Evolutionary conservation across 2,888 invertebrate genomes (phyloP), one percentile per base, ranked within the genome.

Genomic region (Drosophila paracracens): DNA sequence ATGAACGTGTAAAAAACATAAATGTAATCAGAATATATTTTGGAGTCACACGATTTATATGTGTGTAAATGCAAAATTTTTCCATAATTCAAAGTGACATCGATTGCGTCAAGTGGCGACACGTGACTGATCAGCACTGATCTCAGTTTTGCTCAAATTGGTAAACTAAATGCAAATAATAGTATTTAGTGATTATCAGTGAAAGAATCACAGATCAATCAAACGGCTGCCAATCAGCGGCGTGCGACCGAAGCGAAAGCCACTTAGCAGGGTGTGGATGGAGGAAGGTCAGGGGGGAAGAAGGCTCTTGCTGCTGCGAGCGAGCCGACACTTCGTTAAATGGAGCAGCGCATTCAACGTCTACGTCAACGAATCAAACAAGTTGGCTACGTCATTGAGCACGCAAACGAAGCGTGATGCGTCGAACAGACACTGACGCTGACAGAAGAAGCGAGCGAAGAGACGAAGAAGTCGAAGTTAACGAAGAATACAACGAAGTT

Each of bases 331-430:
- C 50, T 48, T 35, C 25, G 53, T 64, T 36, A 70, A 66, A 16
- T 35, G 53, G 38, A 57, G 71, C 78, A 70, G 51, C 71, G 63
- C 61, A 51, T 63, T 67, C 63, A 56, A 35, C 56, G 38, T 38
- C 57, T 38, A 7, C 40, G 51, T 60, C 43, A 53, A 31, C 63
- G 63, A 59, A 70, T 64, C 59, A 63, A 72, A 73, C 73, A 61
- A 36, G 65, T 62, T 57, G 61, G 25, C 68, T 66, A 84, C 88
- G 87, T 84, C 89, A 86, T 60, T 58, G 76, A 76, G 31, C 88
- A 88, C 67, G 88, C 86, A 65, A 56, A 16, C 48, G 53, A 48
- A 59, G 76, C 86, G 89, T 87, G 86, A 79, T 81, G 52, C 67
- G 70, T 51, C 16, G 13, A 46, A 27, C 46, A 48, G 31, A 62